Evolutionary conservation across 2,797 vertebrate species (phyloP).

Genomic region (Alauda arvensis): DNA sequence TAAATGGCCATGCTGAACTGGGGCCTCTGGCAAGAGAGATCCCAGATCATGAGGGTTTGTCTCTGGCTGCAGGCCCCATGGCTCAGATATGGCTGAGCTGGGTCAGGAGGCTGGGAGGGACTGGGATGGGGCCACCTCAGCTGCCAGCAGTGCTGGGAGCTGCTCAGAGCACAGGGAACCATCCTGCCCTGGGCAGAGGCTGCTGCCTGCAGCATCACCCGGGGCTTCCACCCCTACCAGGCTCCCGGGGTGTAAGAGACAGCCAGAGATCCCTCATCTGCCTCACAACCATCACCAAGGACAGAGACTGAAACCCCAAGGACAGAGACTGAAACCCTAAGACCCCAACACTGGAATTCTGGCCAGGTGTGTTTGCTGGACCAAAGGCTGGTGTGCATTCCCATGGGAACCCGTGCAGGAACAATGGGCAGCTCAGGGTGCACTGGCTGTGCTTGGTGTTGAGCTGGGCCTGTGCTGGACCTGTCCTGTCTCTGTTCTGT

Average conservation of each 20-base stretch:
- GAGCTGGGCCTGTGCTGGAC: too few species aligned
- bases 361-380: too few species aligned
- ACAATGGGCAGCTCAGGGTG: too few species aligned
- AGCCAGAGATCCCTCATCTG: too few species aligned
- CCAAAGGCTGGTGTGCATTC: too few species aligned
- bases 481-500: too few species aligned
- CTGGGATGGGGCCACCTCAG: not conserved
- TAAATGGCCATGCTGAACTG: not conserved
- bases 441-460: too few species aligned
- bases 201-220: not conserved
- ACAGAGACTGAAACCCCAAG: too few species aligned
- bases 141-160: not conserved
- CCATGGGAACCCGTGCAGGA: too few species aligned
- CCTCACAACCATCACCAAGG: too few species aligned
- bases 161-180: fast-evolving
- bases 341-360: too few species aligned
- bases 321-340: too few species aligned
- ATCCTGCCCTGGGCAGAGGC: not conserved
- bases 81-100: not conserved
- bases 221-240: fast-evolving
- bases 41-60: not conserved
- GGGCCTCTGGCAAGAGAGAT: not conserved
- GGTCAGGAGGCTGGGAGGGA: conserved; percentile 9
- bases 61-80: not conserved
- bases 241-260: not conserved